Percentiles rank a stretch among this genome's conserved stretches.
Conservation (phyloP, 2,797 vertebrate species). For the Oryzias dopingdopingensis region DNA sequence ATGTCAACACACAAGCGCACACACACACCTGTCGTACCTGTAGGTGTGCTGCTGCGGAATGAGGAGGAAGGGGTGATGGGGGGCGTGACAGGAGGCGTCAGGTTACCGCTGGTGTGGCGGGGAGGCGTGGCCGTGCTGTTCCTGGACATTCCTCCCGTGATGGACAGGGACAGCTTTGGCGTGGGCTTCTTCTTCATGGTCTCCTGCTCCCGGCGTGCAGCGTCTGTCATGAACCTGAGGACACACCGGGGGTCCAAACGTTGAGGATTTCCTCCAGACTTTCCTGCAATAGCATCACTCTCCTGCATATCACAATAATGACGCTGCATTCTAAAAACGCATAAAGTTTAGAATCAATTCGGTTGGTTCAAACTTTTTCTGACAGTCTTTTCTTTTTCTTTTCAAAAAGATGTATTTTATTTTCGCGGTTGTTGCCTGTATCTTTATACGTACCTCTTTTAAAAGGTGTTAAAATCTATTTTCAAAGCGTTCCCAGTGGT, state of each 20-base stretch:
- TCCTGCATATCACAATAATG: too few species aligned
- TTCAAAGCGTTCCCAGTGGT: too few species aligned
- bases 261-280: neutral
- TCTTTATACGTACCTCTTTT: too few species aligned
- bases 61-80: constrained; percentile 98
- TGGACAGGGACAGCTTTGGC: constrained; percentile 93
- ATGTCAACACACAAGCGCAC: constrained; percentile 14
- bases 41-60: constrained; percentile 98
- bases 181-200: constrained; percentile 95
- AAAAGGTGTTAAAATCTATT: too few species aligned
- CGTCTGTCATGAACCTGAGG: constrained; percentile 96
- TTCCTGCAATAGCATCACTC: too few species aligned
- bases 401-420: too few species aligned
- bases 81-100: constrained; percentile 98
- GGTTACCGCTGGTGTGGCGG: constrained; percentile 97
- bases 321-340: too few species aligned
- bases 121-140: constrained; percentile 96
- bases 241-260: neutral
- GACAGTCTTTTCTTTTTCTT: too few species aligned
- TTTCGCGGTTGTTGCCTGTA: too few species aligned
- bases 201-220: constrained; percentile 95
- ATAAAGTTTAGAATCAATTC: too few species aligned
- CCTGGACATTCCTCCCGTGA: constrained; percentile 90
- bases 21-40: constrained; percentile 80
- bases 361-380: too few species aligned